These are phyloP conservation scores for Phengaris arion DNA, from an alignment of 2,888 invertebrate species.

Conservation along the genomic window DNA sequence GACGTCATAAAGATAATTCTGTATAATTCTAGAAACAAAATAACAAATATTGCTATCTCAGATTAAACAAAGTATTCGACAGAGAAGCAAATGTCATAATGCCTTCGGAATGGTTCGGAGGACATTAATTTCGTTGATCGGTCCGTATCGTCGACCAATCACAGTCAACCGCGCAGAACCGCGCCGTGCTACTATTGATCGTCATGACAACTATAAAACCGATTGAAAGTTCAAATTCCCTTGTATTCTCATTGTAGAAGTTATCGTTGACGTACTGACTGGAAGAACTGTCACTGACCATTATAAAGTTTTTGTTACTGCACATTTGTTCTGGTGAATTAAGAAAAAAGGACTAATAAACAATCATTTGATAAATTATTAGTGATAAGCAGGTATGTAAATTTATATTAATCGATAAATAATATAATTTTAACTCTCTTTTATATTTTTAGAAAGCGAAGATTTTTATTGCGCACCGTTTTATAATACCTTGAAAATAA, in stretches of 20 bases:
- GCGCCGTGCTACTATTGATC: conserved; percentile 40
- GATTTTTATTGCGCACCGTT: background rate
- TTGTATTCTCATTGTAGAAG: conserved; percentile 33
- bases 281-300: background rate
- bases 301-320: conserved; percentile 6
- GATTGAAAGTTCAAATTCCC: conserved; percentile 14
- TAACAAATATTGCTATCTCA: background rate
- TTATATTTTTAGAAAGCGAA: background rate
- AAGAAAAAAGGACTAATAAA: background rate
- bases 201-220: conserved; percentile 37
- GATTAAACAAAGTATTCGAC: background rate
- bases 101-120: conserved; percentile 1
- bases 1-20: conserved; percentile 15
- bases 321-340: background rate
- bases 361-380: conserved; percentile 1
- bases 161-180: conserved; percentile 24
- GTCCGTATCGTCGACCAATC: background rate
- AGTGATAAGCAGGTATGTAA: conserved; percentile 19
- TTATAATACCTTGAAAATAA: background rate
- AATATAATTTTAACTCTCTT: background rate
- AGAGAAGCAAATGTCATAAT: conserved; percentile 25
- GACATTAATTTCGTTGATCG: conserved; percentile 9
- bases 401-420: background rate
- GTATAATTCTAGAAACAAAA: conserved; percentile 7
- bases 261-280: conserved; percentile 29